A percentile compares a stretch with the other conserved stretches of the same genome.
These are phyloP conservation scores for Amblyjoppa proteus DNA, from an alignment of 2,888 invertebrate species.

Conservation along the genomic window DNA sequence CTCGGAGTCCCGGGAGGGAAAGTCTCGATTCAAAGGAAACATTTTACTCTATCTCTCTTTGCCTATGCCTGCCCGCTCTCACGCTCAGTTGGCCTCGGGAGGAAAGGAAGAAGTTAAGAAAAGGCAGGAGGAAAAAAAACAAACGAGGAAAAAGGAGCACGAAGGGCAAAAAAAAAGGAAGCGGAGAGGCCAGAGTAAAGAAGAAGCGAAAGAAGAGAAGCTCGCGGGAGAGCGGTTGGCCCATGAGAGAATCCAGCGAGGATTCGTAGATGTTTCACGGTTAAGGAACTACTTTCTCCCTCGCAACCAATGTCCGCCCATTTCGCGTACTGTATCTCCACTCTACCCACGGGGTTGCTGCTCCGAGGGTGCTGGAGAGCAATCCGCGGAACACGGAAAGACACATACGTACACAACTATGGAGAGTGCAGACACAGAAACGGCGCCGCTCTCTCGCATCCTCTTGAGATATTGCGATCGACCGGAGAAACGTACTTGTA, in stretches of 20 bases:
- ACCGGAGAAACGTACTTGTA: conserved; percentile 58
- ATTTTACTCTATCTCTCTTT: conserved; percentile 39
- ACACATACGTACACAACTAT: conserved; percentile 13
- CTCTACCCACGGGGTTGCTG: conserved; percentile 7
- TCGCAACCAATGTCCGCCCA: conserved; percentile 57
- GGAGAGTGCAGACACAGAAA: conserved; percentile 43
- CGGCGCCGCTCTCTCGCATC: conserved; percentile 60
- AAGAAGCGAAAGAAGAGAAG: conserved; percentile 28
- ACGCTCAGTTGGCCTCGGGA: conserved; percentile 11
- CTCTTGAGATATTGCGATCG: conserved; percentile 67
- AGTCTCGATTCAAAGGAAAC: conserved; percentile 40
- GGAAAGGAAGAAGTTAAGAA: conserved; percentile 28
- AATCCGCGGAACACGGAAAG: conserved; percentile 55
- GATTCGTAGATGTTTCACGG: conserved; percentile 50
- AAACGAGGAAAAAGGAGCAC: neutral
- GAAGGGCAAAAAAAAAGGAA: neutral
- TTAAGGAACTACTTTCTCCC: conserved; percentile 56
- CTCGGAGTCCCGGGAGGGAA: neutral
- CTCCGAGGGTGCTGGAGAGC: conserved; percentile 44
- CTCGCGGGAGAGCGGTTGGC: conserved; percentile 19
- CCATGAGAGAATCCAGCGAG: conserved; percentile 25
- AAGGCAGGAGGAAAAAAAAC: neutral
- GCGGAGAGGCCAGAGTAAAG: conserved; percentile 25
- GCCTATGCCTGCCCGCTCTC: conserved; percentile 14
- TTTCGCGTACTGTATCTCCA: conserved; percentile 46